Evolutionary conservation across 2,888 invertebrate species (phyloP).

Genomic region (Trissolcus japonicus): DNA sequence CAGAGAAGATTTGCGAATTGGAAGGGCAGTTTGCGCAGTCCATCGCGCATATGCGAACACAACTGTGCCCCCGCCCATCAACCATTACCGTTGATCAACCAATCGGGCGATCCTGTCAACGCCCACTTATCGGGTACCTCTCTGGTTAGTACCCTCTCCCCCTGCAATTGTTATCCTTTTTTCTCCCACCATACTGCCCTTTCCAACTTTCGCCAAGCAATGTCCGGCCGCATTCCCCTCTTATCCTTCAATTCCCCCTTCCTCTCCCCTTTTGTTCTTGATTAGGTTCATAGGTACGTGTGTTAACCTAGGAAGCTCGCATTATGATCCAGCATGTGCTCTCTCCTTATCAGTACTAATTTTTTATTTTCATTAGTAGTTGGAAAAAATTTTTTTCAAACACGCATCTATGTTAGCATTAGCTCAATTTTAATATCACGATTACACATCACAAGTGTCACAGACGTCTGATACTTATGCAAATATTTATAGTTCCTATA

Average conservation of each 20-base stretch:
- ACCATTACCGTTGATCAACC: slow-evolving; percentile 74
- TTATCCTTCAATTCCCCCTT: slow-evolving; percentile 39
- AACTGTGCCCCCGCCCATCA: slow-evolving; percentile 72
- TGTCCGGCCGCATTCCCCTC: slow-evolving; percentile 42
- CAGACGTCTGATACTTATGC: too few relatives aligned
- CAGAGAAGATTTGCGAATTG: slow-evolving; percentile 50
- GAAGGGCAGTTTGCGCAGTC: slow-evolving; percentile 68
- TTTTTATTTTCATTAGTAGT: slow-evolving; percentile 3
- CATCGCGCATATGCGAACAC: slow-evolving; percentile 67
- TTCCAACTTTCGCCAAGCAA: slow-evolving; percentile 41
- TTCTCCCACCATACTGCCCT: slow-evolving; percentile 26
- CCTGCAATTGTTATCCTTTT: slow-evolving; percentile 23
- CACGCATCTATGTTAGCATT: neutral
- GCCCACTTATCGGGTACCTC: slow-evolving; percentile 66
- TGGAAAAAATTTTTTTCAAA: slow-evolving; percentile 4
- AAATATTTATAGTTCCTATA: too few relatives aligned
- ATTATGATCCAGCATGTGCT: slow-evolving; percentile 50
- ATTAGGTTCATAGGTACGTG: slow-evolving; percentile 26
- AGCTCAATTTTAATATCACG: neutral
- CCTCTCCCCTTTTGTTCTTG: slow-evolving; percentile 29
- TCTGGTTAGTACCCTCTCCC: slow-evolving; percentile 33
- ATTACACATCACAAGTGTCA: too few relatives aligned
- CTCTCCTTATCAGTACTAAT: slow-evolving; percentile 39
- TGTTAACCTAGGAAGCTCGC: slow-evolving; percentile 41
- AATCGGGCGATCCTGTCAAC: slow-evolving; percentile 72